Evolutionary conservation across 2,888 invertebrate genomes (phyloP).

Genomic region (Caenorhabditis drosophilae): DNA sequence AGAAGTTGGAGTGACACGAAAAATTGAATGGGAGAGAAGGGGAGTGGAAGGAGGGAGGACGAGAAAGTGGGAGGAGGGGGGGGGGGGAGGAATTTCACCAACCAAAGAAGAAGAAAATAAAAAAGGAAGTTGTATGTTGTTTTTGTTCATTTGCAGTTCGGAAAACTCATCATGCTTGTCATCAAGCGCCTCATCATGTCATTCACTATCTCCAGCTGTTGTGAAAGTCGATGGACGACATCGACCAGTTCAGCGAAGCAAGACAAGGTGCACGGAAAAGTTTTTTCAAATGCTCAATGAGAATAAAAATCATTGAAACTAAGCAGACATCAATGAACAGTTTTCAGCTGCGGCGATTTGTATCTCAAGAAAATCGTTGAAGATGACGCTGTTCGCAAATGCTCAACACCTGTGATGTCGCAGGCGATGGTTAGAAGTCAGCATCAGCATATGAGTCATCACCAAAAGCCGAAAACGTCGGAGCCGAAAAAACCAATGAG

Average conservation of each 20-base stretch:
- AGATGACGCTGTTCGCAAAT: constrained; percentile 22
- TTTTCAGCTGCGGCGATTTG: constrained; percentile 31
- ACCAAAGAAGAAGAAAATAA: background rate
- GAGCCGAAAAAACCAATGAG: too few relatives aligned
- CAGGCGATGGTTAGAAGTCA: constrained; percentile 3
- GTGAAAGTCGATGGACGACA: constrained; percentile 14
- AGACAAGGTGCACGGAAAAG: constrained; percentile 19
- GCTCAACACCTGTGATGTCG: constrained; percentile 18
- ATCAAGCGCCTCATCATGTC: constrained; percentile 7
- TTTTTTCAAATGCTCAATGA: background rate
- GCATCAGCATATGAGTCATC: background rate
- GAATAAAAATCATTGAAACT: background rate
- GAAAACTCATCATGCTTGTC: constrained; percentile 9
- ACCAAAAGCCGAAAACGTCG: too few relatives aligned
- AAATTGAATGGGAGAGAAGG: too few relatives aligned
- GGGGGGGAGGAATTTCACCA: too few relatives aligned
- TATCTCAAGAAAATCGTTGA: constrained; percentile 25
- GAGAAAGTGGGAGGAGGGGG: too few relatives aligned
- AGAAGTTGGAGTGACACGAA: too few relatives aligned
- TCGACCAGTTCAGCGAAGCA: constrained; percentile 31
- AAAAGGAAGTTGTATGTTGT: background rate
- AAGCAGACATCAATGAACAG: background rate
- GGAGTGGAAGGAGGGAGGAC: too few relatives aligned
- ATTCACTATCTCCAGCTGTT: constrained; percentile 13
- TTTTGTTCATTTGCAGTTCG: constrained; percentile 7